Percentiles rank a stretch among this genome's conserved stretches.
phyloP scores from a whole-genome alignment of 2,113 vertebrate genomes.

The Pterocles gutturalis region DNA sequence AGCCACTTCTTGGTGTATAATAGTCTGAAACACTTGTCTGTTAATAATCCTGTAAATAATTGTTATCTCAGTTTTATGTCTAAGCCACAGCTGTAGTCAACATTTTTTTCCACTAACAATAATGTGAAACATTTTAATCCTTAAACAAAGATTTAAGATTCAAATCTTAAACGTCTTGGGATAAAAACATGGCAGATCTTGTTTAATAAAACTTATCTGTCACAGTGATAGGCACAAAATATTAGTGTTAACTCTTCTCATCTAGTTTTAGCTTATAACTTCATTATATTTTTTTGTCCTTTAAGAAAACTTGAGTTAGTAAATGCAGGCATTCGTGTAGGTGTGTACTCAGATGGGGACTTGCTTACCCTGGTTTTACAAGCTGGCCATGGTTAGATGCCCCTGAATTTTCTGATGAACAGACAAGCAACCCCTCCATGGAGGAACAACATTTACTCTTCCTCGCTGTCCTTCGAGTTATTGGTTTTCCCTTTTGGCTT shows the following conservation, averaged over 20 bases:
- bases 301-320: neutral
- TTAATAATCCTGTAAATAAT: neutral
- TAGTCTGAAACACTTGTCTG: neutral
- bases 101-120: neutral
- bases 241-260: accelerated
- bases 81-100: neutral
- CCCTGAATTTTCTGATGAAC: neutral
- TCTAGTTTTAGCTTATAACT: neutral
- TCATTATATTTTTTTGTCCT: neutral
- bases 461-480: neutral
- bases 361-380: neutral
- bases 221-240: neutral
- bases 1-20: neutral
- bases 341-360: neutral
- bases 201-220: neutral
- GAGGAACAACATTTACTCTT: neutral
- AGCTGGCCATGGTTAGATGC: neutral
- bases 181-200: neutral
- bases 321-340: neutral
- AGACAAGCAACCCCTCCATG: neutral
- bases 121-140: neutral
- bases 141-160: neutral
- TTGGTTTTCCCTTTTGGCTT: neutral
- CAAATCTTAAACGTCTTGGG: neutral
- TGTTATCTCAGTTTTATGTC: neutral